phyloP scores from a whole-genome alignment of 1,140 invertebrate species.

The Anastrepha ludens region DNA sequence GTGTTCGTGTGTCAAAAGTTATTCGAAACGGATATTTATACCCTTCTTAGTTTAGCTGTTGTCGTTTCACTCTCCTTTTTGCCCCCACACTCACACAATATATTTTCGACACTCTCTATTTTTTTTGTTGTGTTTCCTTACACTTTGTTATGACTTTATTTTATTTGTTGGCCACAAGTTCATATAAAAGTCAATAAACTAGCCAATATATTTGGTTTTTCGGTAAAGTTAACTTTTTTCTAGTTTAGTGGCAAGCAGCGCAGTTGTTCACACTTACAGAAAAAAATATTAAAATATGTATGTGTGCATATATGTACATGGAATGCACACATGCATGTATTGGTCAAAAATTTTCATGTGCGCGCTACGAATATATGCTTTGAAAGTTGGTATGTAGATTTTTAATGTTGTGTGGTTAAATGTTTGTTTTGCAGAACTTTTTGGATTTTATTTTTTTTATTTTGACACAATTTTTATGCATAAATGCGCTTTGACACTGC shows the following conservation, averaged over 20 bases:
- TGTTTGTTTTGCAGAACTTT: too few relatives aligned
- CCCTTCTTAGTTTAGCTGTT: slow-evolving; percentile 5
- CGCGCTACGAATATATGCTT: too few relatives aligned
- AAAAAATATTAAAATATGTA: background rate
- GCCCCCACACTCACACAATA: background rate
- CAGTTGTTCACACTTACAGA: background rate
- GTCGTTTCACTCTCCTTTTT: background rate
- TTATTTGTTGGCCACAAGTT: slow-evolving; percentile 47
- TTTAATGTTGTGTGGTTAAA: too few relatives aligned
- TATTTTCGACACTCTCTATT: background rate
- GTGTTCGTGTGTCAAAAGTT: slow-evolving; percentile 30
- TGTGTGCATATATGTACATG: too few relatives aligned
- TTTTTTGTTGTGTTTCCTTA: slow-evolving; percentile 5
- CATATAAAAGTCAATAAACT: slow-evolving; percentile 49
- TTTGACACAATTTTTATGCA: too few relatives aligned
- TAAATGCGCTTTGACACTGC: too few relatives aligned
- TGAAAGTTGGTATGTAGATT: too few relatives aligned
- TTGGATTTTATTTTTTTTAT: too few relatives aligned
- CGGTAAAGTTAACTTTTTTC: slow-evolving; percentile 31
- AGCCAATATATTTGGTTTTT: slow-evolving; percentile 42
- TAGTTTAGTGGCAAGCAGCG: background rate
- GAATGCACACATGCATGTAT: background rate
- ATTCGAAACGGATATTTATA: slow-evolving; percentile 40
- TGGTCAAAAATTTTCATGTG: too few relatives aligned
- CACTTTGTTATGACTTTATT: slow-evolving; percentile 35